Evolutionary conservation across 1,140 invertebrate species (phyloP), one percentile per base, ranked within the genome.

Genomic region (Hyles vespertilio): DNA sequence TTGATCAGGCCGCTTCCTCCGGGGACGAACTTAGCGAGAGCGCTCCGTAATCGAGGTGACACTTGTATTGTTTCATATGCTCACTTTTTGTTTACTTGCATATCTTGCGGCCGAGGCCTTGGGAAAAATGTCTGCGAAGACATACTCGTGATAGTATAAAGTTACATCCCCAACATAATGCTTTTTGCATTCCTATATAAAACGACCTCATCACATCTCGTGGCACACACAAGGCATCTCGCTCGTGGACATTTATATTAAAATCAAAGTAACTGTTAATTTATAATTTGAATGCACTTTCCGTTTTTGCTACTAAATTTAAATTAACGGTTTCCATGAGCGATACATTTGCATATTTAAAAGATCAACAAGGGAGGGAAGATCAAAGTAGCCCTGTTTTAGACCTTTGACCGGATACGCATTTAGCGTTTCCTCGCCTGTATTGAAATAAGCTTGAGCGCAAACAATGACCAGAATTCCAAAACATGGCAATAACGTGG

Each of bases 391-490:
- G 47, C 47, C 22, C 33, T 33, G 50, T 56, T 54, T 48, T 8
- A 65, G 74, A 75, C 72, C 70, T 74, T 78, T 81, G 74, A 77
- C 77, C 79, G 74, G 77, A 77, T 75, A 72, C 74, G 61, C 65
- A 63, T 65, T 76, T 66, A 71, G 64, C 43, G 36, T 75, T 79
- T 80, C 77, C 74, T 77, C 76, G 73, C 70, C 67, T 76, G 70
- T 78, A 81, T 84, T 82, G 74, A 82, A 84, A 82, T 81, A 73
- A 82, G 72, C 71, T 70, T 77, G 71, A 73, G 65, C 72, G 73
- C 77, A 82, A 84, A 87, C 82, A 85, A 87, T 85, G 81, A 82
- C 72, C 74, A 81, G 75, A 79, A 84, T 87, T 84, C 74, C 82
- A 74, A 84, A 84, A 85, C 81, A 82, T 70, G 70, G 79, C 77